A percentile compares a stretch with the other conserved stretches of the same genome.
Conservation (phyloP, 2,113 vertebrate genomes). For the Thamnophis sirtalis region DNA sequence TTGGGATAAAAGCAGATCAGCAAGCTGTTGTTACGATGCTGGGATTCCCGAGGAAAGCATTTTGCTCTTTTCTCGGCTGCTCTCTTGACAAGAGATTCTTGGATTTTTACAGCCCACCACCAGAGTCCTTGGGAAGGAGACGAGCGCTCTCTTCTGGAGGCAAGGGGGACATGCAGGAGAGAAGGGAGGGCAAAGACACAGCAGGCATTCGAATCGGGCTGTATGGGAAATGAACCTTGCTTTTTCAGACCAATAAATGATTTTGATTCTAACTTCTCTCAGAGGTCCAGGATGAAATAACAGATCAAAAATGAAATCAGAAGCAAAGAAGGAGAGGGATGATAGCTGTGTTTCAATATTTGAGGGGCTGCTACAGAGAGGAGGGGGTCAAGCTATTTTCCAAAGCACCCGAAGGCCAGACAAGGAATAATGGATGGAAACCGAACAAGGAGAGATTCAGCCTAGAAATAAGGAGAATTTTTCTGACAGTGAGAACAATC, state of each 20-base stretch:
- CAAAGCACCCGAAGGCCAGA: too few species aligned
- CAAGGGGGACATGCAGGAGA: background rate
- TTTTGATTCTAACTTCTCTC: background rate
- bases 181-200: background rate
- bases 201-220: background rate
- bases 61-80: background rate
- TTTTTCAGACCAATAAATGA: background rate
- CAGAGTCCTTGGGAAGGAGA: background rate
- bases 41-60: background rate
- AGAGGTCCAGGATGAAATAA: background rate
- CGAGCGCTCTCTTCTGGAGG: constrained; percentile 39
- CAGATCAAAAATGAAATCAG: background rate
- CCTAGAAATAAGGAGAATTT: too few species aligned
- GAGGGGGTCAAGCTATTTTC: too few species aligned
- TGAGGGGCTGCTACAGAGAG: too few species aligned
- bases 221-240: background rate
- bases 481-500: too few species aligned
- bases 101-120: background rate
- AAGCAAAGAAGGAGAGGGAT: background rate
- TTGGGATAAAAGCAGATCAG: rapidly evolving
- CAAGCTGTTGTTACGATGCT: background rate
- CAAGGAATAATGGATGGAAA: too few species aligned
- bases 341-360: too few species aligned
- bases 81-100: background rate
- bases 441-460: too few species aligned